Percentiles rank a stretch among this genome's conserved stretches.
These are phyloP conservation scores for Sebastes cheni DNA, from an alignment of 2,797 vertebrate species.

Conservation along the genomic window DNA sequence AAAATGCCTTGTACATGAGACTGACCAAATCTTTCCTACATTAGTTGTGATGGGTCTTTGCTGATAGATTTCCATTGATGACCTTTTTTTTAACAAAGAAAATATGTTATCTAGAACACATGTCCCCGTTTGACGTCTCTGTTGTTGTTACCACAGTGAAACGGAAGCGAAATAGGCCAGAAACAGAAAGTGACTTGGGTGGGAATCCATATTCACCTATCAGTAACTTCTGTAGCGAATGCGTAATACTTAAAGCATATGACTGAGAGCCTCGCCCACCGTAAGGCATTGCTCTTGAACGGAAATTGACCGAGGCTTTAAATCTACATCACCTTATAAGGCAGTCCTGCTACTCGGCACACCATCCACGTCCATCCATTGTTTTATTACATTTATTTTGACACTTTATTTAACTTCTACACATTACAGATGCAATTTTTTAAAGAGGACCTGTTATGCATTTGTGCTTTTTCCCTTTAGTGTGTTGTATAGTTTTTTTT, in stretches of 20 bases:
- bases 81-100: neutral
- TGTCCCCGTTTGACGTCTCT: neutral
- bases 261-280: conserved; percentile 23
- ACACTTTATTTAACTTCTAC: neutral
- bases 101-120: neutral
- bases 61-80: neutral
- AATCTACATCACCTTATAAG: neutral
- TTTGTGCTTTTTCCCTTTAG: no score
- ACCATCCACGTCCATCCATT: neutral
- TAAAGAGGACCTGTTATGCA: no score
- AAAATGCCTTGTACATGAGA: neutral
- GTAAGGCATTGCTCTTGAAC: neutral
- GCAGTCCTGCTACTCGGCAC: neutral
- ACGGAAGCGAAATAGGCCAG: conserved; percentile 50
- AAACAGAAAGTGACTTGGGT: conserved; percentile 66
- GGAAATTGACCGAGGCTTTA: neutral
- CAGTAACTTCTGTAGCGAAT: conserved; percentile 34
- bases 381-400: neutral
- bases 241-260: neutral
- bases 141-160: conserved; percentile 41
- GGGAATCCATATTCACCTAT: conserved; percentile 38
- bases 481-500: no score
- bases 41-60: neutral
- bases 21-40: neutral
- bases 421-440: neutral